These are phyloP conservation scores for Drosophila sproati DNA, from an alignment of 1,140 invertebrate species.

Conservation along the genomic window DNA sequence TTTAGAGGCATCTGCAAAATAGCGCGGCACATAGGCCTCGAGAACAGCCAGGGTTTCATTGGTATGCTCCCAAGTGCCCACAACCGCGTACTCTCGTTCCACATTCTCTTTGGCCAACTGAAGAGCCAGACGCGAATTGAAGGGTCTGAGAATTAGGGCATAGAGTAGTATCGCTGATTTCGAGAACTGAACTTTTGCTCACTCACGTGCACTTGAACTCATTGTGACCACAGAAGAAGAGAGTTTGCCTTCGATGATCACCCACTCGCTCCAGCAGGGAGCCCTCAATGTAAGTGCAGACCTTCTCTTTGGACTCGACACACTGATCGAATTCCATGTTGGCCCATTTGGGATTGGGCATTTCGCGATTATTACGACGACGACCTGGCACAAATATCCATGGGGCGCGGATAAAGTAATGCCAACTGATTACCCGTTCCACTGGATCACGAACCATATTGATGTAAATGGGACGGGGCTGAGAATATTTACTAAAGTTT, in stretches of 20 bases:
- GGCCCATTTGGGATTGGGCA: constrained; percentile 93
- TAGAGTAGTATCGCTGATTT: not conserved
- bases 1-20: constrained; percentile 91
- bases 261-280: constrained; percentile 93
- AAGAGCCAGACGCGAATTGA: constrained; percentile 92
- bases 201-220: constrained; percentile 84
- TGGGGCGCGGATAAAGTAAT: constrained; percentile 91
- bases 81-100: constrained; percentile 93
- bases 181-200: not conserved
- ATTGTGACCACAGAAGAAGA: constrained; percentile 95
- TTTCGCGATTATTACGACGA: constrained; percentile 88
- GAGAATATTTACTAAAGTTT: constrained; percentile 88
- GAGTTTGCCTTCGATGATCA: constrained; percentile 89
- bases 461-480: constrained; percentile 93
- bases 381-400: constrained; percentile 86
- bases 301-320: constrained; percentile 91
- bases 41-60: constrained; percentile 93
- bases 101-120: constrained; percentile 93
- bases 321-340: constrained; percentile 92
- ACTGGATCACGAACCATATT: constrained; percentile 95
- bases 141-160: constrained; percentile 87
- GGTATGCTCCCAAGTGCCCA: constrained; percentile 94
- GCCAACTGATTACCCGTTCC: constrained; percentile 95
- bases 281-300: constrained; percentile 91
- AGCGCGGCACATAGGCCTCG: constrained; percentile 92